Evolutionary conservation across 2,113 vertebrate species (phyloP), one percentile per base, ranked within the genome.

Genomic region (Anguilla japonica): DNA sequence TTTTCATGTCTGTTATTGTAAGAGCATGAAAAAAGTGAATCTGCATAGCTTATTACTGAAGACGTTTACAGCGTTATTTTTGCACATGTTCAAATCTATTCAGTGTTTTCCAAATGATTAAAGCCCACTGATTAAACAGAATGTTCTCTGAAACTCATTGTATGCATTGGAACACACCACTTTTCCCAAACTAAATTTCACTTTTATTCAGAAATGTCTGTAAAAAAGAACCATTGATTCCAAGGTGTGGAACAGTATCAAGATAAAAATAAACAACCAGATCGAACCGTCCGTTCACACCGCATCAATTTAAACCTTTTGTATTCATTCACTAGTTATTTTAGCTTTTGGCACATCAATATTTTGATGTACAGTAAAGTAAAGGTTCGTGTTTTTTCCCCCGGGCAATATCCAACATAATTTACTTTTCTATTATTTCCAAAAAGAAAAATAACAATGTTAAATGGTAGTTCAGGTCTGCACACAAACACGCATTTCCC

Each of bases 21-120:
- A 89, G 87, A 87, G 81, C 13, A 84, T 82, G 40, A 7, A 46
- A 80, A 63, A 81, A 78, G 57, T 41, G 56, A 41, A 82, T 11
- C 67, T 67, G 87, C 41, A 46, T 57, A 57, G 85, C n/a, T 34
- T 16, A 57, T 87, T 18, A 60, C 8, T 80, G 41, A 78, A 87
- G 50, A 79, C 34, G 90, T 93, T 93, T 91, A 89, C 87, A 91
- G 89, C 89, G 86, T 91, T 88, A 88, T n/a, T 90, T 94, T 93
- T 95, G 91, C 90, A 94, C 91, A 86, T 86, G 60, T 71, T 90
- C n/a, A 91, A 92, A 91, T 79, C 79, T 84, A 84, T 84, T 67
- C 87, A 60, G 40, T 91, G 41, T 86, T 41, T 81, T 67, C 56
- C 71, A 43, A 75, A 88, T 85, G 41, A 91, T 88, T 90, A 92